Conservation (phyloP, 2,797 vertebrate genomes). For the Sebastes aleutianus region DNA sequence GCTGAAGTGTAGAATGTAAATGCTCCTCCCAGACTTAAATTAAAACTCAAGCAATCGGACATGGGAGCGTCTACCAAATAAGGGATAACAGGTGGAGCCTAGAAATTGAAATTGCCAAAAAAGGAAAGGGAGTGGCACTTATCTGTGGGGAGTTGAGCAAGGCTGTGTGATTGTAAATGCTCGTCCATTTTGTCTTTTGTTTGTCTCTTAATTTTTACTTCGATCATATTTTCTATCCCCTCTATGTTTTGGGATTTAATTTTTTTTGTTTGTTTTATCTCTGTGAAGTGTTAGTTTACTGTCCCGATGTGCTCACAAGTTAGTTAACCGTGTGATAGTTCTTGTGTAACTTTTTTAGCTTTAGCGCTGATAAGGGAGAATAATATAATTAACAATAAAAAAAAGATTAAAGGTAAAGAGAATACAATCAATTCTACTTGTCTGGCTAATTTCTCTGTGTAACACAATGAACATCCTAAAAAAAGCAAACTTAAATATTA, state of each 20-base stretch:
- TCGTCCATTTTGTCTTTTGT: slow-evolving; percentile 58
- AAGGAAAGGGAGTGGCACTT: slow-evolving; percentile 25
- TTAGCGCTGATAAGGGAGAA: slow-evolving; percentile 78
- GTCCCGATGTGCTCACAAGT: slow-evolving; percentile 76
- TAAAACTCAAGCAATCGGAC: not conserved
- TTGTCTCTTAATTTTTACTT: slow-evolving; percentile 56
- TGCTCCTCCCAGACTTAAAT: not conserved
- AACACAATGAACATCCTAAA: slow-evolving; percentile 75
- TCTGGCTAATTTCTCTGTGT: slow-evolving; percentile 84
- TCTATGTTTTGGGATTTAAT: slow-evolving; percentile 9
- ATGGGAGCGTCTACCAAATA: slow-evolving; percentile 54
- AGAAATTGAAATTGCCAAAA: slow-evolving; percentile 38
- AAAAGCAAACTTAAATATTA: slow-evolving; percentile 73
- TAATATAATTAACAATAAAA: slow-evolving; percentile 74
- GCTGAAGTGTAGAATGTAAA: slow-evolving; percentile 34
- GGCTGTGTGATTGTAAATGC: slow-evolving; percentile 72
- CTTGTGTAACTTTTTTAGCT: slow-evolving; percentile 82
- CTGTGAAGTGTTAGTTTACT: slow-evolving; percentile 78
- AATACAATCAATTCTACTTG: slow-evolving; percentile 78
- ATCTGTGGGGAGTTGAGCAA: slow-evolving; percentile 29
- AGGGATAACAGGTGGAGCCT: slow-evolving; percentile 12
- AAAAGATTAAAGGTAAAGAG: slow-evolving; percentile 58
- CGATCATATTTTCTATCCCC: slow-evolving; percentile 29
- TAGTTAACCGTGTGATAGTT: slow-evolving; percentile 79
- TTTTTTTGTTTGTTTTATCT: slow-evolving; percentile 49